Base-by-base conservation (phyloP, 2,888 invertebrate species). In the Heliothis peltigera region DNA sequence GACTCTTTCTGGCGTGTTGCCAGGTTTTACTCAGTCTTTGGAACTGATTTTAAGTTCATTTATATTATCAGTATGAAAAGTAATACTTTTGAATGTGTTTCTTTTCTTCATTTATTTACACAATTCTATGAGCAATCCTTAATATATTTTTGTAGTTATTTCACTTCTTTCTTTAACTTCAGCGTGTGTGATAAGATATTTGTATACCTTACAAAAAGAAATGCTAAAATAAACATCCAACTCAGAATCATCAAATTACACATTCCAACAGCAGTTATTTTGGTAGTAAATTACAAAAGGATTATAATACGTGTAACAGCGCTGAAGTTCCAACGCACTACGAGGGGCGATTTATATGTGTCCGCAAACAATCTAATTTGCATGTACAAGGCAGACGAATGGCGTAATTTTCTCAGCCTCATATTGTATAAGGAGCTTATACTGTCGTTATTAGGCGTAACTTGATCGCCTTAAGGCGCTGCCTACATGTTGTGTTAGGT, bases 351-450 rank as follows among this genome's bases (percentile, higher is more conserved):
- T 88, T 88, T 89, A 89, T 88, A 87, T 80, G 82, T 83, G 86
- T 84, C 87, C 87, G 83, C 89, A 89, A 89, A 85, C 88, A 88
- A 87, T 89, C 87, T 89, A 89, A 89, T 89, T 89, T 89, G 88
- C 87, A 87, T 88, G 85, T 86, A 80, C 83, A 84, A 82, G 81
- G 83, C 81, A 88, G 89, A 89, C 86, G 85, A 84, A 89, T 89
- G 86, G 84, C 74, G 86, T 88, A 89, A 89, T 89, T 89, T 87
- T 87, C 87, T 83, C 83, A 71, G 84, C 84, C 87, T 84, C 87
- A 83, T 84, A 84, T 86, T 83, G 83, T 84, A 77, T 86, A 84
- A 85, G 81, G 82, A 82, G 83, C 80, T 80, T 79, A 75, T 69
- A 53, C 64, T 58, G 59, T 70, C 64, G 78, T 77, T 79, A 79